phyloP scores from a whole-genome alignment of 2,113 vertebrate species.

The Oxygymnocypris stewartii region DNA sequence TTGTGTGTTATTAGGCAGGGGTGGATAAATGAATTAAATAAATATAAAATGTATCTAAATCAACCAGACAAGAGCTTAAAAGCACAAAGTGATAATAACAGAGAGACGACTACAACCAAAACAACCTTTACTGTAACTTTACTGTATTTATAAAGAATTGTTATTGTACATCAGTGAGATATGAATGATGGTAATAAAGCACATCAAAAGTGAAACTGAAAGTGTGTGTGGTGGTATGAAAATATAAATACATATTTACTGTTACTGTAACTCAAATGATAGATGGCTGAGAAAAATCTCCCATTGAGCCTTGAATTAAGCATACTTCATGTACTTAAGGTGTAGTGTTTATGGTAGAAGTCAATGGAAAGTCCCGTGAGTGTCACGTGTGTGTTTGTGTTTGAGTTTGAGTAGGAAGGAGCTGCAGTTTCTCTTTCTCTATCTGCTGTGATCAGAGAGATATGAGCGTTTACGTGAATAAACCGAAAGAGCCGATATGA shows the following conservation, averaged over 20 bases:
- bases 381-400: not conserved
- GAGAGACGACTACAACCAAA: too few species aligned
- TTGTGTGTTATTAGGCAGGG: not conserved
- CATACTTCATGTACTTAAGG: too few species aligned
- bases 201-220: not conserved
- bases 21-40: not conserved
- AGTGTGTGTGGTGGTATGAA: not conserved
- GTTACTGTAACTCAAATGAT: too few species aligned
- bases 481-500: not conserved
- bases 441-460: not conserved
- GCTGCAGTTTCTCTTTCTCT: not conserved
- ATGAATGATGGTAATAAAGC: not conserved
- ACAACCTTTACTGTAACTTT: too few species aligned
- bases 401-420: not conserved
- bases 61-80: too few species aligned
- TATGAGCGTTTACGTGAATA: not conserved
- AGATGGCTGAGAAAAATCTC: too few species aligned
- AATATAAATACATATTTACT: too few species aligned
- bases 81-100: too few species aligned
- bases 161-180: not conserved
- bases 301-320: too few species aligned
- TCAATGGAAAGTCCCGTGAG: not conserved
- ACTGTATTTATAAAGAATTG: not conserved
- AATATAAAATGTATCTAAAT: too few species aligned
- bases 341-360: not conserved